Base-by-base conservation (phyloP, 2,797 vertebrate species). In the Limosa lapponica region DNA sequence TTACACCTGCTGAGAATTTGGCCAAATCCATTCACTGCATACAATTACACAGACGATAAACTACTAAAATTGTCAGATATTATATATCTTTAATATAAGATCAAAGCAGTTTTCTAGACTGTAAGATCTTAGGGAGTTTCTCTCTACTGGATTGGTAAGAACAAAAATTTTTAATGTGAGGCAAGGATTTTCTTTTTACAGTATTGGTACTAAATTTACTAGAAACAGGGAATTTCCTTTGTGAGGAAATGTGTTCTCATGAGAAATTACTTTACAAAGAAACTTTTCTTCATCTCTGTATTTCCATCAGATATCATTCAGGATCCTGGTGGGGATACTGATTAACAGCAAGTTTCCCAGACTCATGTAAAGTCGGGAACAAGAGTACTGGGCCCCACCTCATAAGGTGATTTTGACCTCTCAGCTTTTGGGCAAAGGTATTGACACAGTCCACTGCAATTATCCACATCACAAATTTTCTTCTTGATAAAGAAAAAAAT, bases 1-100 rank as follows among this genome's bases (percentile, higher is more conserved):
- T 95, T 74, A 82, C 24, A 91, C 62, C 70, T 82, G 54, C 52
- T 69, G 87, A 85, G 80, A 79, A 66, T 88, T 79, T 79, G 82
- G 59, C 80, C 77, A 74, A 67, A 15, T 75, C 37, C 52, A 59
- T 82, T 87, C 64, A 46, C 49, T 64, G 48, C 52, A 77, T 91
- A 70, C 71, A 93, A 52, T 88, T 95, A 83, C 32, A 44, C 55
- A 88, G 66, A 82, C 0, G 5, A 82, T 90, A 96, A 94, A 93
- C 43, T 66, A 82, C 66, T 82, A 44, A 66, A 90, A 87, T 75
- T 67, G 52, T 80, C 67, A 82, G 36, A 77, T 89, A 70, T 67
- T 80, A 70, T 46, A 77, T 77, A 41, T 52, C 44, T 84, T 62
- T 88, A 95, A 67, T 66, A 55, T 55, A 79, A 82, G 64, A 94